phyloP scores from a whole-genome alignment of 2,113 vertebrate genomes.

The Semicossyphus pulcher region DNA sequence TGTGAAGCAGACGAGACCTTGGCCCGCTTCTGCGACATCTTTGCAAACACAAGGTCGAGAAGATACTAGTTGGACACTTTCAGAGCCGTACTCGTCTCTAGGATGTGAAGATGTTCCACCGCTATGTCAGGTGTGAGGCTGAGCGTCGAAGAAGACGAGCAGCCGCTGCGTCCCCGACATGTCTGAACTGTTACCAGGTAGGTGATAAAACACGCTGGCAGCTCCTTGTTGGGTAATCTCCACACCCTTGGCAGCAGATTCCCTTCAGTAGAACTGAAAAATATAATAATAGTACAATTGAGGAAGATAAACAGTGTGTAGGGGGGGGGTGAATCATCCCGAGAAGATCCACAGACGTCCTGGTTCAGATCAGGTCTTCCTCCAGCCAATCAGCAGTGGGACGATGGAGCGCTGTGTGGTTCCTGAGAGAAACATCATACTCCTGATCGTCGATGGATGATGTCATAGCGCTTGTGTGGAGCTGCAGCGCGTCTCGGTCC shows the following conservation, averaged over 20 bases:
- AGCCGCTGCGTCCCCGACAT: slow-evolving; percentile 35
- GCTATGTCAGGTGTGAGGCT: slow-evolving; percentile 50
- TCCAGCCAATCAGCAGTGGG: slow-evolving; percentile 10
- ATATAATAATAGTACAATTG: slow-evolving; percentile 49
- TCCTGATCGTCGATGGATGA: slow-evolving; percentile 53
- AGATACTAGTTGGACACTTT: slow-evolving; percentile 31
- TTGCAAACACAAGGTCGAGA: slow-evolving; percentile 44
- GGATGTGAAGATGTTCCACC: no score
- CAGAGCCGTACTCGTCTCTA: no score
- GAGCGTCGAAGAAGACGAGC: slow-evolving; percentile 12
- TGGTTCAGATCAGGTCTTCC: slow-evolving; percentile 12
- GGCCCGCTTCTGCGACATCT: slow-evolving; percentile 35
- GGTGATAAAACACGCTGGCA: slow-evolving; percentile 54
- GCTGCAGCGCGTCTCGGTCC: slow-evolving; percentile 27
- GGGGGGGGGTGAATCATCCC: slow-evolving; percentile 46
- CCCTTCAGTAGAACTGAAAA: slow-evolving; percentile 39
- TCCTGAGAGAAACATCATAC: slow-evolving; percentile 20
- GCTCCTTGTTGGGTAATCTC: slow-evolving; percentile 61
- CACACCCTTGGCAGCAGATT: slow-evolving; percentile 58
- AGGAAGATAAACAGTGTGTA: slow-evolving; percentile 55
- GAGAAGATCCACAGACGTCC: slow-evolving; percentile 11
- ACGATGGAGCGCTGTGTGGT: slow-evolving; percentile 34
- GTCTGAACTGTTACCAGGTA: slow-evolving; percentile 54
- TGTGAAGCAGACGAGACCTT: slow-evolving; percentile 54
- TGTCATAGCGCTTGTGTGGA: slow-evolving; percentile 50